Evolutionary conservation across 92 coral and sea anemone genomes (phyloP).

Genomic region (Porites cylindrica): DNA sequence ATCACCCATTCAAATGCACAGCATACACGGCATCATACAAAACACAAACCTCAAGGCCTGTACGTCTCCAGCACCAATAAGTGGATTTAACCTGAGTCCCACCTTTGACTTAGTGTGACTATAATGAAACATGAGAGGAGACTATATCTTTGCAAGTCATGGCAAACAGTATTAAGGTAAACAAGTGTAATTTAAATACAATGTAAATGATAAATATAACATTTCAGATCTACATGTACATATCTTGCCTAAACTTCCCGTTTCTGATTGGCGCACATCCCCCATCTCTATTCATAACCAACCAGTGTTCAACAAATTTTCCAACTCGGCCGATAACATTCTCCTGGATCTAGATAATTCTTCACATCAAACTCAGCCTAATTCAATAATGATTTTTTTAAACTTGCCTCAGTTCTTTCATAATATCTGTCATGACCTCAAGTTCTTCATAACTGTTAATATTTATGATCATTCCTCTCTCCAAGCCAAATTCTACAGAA

Average conservation of each 20-base stretch:
- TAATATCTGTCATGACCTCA: slow-evolving; percentile 69
- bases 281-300: neutral
- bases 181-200: neutral
- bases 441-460: slow-evolving; percentile 91
- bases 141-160: neutral
- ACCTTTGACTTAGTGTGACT: slow-evolving; percentile 71
- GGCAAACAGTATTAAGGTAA: neutral
- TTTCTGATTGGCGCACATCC: no score
- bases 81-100: slow-evolving; percentile 89
- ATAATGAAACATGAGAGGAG: neutral
- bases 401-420: slow-evolving; percentile 65
- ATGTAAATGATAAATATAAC: no score
- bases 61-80: slow-evolving; percentile 83
- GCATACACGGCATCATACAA: no score
- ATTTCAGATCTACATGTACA: no score
- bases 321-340: no score
- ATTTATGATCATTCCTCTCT: slow-evolving; percentile 84
- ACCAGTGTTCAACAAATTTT: neutral
- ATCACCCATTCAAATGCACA: no score
- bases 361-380: neutral
- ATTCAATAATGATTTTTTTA: neutral
- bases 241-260: no score
- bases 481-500: slow-evolving; percentile 75
- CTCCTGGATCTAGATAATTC: neutral
- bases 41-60: slow-evolving; percentile 69